A percentile compares a stretch with the other conserved stretches of the same genome.
These are phyloP conservation scores for Agrochola circellaris DNA, from an alignment of 2,888 invertebrate genomes.

Conservation along the genomic window DNA sequence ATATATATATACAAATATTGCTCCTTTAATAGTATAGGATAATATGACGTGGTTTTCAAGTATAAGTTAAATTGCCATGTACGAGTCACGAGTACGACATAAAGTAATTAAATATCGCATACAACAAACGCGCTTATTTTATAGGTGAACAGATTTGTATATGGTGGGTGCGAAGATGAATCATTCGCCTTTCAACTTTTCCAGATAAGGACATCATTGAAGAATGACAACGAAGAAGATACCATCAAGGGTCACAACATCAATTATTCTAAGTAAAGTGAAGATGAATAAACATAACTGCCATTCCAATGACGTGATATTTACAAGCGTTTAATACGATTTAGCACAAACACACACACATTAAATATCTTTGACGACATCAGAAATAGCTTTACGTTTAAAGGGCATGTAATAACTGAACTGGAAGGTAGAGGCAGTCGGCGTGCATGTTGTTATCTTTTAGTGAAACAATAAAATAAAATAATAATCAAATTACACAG, in stretches of 20 bases:
- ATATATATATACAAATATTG: too few species aligned
- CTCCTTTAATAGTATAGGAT: too few species aligned
- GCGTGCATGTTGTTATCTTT: slow-evolving; percentile 10
- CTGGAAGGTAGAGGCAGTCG: slow-evolving; percentile 45
- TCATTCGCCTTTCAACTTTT: slow-evolving; percentile 55
- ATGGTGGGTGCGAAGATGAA: slow-evolving; percentile 60
- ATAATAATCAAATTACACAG: slow-evolving; percentile 15
- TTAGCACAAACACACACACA: slow-evolving; percentile 78
- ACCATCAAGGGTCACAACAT: slow-evolving; percentile 59
- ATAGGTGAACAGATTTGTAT: slow-evolving; percentile 50
- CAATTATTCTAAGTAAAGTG: slow-evolving; percentile 68
- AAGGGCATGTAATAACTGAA: slow-evolving; percentile 77
- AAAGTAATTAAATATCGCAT: slow-evolving; percentile 40
- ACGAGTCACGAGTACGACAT: slow-evolving; percentile 33
- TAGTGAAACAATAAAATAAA: slow-evolving; percentile 12
- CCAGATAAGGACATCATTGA: slow-evolving; percentile 59
- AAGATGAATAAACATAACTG: slow-evolving; percentile 75
- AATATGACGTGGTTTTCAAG: not conserved
- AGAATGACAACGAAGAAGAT: slow-evolving; percentile 55
- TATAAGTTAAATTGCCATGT: slow-evolving; percentile 20
- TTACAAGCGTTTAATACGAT: slow-evolving; percentile 76
- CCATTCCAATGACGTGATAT: slow-evolving; percentile 77
- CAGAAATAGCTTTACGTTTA: slow-evolving; percentile 81
- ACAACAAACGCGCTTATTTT: slow-evolving; percentile 27
- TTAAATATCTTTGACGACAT: slow-evolving; percentile 79